Evolutionary conservation across 2,797 vertebrate species (phyloP), one percentile per base, ranked within the genome.

Genomic region (Tenualosa ilisha): DNA sequence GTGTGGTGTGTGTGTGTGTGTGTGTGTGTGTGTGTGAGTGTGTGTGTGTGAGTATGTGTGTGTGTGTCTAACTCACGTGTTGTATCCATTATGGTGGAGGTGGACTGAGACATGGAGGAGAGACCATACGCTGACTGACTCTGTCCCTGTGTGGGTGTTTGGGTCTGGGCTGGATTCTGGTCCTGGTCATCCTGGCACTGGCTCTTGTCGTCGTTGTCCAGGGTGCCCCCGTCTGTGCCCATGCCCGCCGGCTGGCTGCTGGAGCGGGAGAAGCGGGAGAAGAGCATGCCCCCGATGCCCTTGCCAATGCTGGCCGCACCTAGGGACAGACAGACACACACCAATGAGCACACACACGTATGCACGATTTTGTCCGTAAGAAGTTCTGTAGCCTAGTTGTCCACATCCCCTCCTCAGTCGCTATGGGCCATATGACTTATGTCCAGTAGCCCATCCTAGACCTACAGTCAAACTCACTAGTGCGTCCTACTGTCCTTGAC

Each of bases 271-370:
- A 99, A 99, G 49, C 97, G 96, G 0, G 98, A 99, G 90, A 99
- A 98, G 13, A 99, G 92, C 94, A 99, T 99, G 88, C 97, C 98
- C 7, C 98, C 97, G 0, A 99, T 97, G 87, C 98, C 98, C 89
- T 99, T 99, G 56, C 98, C 97, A 2, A 99, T 97, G 91, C 97
- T 99, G 0, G 98, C 98, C 1, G 98, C 98, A 83, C 98, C 98
- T 99, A 89, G 5, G 15, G 12, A 22, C 15, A 8, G 1, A 24
- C 22, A 61, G 1, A n/a, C 22, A 68, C 63, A 68, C 1, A 31
- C 17, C 11, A 5, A 12, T 82, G 81, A 11, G 3, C 12, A 81
- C 7, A 87, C 12, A 0, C 83, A 51, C 46, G 46, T 2, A 49
- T 2, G 3, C 46, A 49, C 31, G 1, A 31, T 31, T 31, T 31